phyloP scores from a whole-genome alignment of 2,113 vertebrate genomes.

The Datnioides undecimradiatus region DNA sequence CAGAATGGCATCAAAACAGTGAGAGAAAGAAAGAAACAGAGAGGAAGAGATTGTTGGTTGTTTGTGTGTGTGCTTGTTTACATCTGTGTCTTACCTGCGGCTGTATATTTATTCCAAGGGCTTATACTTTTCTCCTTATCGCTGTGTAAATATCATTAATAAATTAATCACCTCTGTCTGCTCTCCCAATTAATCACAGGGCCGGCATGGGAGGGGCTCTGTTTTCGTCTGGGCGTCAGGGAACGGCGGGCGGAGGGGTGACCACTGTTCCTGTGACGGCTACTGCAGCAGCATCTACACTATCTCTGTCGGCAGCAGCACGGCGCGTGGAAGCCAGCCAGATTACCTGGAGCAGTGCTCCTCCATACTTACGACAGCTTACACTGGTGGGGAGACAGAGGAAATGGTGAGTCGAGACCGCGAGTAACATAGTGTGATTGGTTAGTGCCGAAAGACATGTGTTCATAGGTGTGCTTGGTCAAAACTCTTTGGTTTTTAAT shows the following conservation, averaged over 20 bases:
- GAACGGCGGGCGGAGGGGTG: conserved; percentile 89
- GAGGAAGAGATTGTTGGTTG: background rate
- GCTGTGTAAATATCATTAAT: conserved; percentile 55
- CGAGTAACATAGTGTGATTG: background rate
- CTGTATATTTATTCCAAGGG: conserved; percentile 52
- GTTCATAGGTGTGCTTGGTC: too few species aligned
- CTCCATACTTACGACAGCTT: conserved; percentile 92
- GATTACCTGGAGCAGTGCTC: conserved; percentile 92
- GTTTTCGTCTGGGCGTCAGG: conserved; percentile 95
- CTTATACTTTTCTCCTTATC: conserved; percentile 26
- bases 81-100: conserved; percentile 30
- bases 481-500: too few species aligned
- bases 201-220: conserved; percentile 92
- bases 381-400: conserved; percentile 87
- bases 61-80: conserved; percentile 25
- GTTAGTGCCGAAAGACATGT: background rate
- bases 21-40: conserved; percentile 32
- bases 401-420: conserved; percentile 84
- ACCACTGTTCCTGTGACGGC: conserved; percentile 95
- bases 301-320: conserved; percentile 92
- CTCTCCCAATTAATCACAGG: conserved; percentile 70
- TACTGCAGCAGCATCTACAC: conserved; percentile 97
- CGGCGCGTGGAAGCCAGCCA: conserved; percentile 84
- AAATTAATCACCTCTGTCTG: conserved; percentile 42
- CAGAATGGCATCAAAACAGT: conserved; percentile 91